Conservation (phyloP, 2,797 vertebrate species). For the Synanceia verrucosa region DNA sequence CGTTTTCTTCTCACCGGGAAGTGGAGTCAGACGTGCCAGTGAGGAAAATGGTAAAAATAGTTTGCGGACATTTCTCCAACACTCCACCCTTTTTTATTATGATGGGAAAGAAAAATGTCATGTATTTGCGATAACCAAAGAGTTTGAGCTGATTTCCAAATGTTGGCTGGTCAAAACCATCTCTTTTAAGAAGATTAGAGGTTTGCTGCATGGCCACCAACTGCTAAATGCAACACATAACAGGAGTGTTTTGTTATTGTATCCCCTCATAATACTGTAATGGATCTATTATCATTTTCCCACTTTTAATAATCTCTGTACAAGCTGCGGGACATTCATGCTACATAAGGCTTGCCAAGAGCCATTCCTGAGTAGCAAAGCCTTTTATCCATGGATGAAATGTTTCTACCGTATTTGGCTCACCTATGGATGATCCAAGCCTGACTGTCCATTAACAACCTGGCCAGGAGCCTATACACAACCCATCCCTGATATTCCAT, state of each 20-base stretch:
- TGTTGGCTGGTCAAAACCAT: background rate
- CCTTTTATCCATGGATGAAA: slow-evolving; percentile 70
- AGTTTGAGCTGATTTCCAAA: background rate
- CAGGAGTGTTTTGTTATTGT: slow-evolving; percentile 10
- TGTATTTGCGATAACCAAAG: slow-evolving; percentile 11
- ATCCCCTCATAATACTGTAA: slow-evolving; percentile 20
- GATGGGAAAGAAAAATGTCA: slow-evolving; percentile 16
- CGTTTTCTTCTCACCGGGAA: slow-evolving; percentile 37
- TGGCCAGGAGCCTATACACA: background rate
- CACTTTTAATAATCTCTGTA: slow-evolving; percentile 44
- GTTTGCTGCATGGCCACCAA: background rate
- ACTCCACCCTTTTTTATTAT: slow-evolving; percentile 57
- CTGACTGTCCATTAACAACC: slow-evolving; percentile 49
- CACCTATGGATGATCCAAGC: slow-evolving; percentile 53
- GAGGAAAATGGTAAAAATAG: slow-evolving; percentile 47
- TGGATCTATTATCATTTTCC: slow-evolving; percentile 30
- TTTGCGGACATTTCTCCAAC: slow-evolving; percentile 14
- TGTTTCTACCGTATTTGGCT: slow-evolving; percentile 54
- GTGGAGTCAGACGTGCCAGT: slow-evolving; percentile 36
- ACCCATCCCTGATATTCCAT: background rate
- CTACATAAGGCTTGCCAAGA: slow-evolving; percentile 41
- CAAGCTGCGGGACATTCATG: slow-evolving; percentile 42
- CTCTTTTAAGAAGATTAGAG: background rate
- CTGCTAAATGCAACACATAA: slow-evolving; percentile 23
- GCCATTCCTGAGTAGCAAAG: slow-evolving; percentile 53